phyloP scores from a whole-genome alignment of 2,888 invertebrate species.

The Drosophila infuscata region DNA sequence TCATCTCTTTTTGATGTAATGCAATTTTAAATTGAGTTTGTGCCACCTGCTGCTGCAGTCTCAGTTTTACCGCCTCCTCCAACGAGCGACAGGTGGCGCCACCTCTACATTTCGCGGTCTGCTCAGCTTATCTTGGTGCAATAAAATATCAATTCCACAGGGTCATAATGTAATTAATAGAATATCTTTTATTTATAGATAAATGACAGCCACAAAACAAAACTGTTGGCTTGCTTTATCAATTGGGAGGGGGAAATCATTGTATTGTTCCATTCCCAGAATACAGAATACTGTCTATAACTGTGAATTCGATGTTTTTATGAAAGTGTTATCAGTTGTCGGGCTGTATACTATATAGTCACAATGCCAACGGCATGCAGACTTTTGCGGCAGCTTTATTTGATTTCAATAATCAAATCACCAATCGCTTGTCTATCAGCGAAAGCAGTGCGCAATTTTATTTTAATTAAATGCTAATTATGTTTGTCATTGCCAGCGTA shows the following conservation, averaged over 20 bases:
- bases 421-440: constrained; percentile 65
- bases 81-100: constrained; percentile 69
- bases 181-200: constrained; percentile 54
- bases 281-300: not conserved
- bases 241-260: not conserved
- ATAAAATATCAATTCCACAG: constrained; percentile 49
- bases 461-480: constrained; percentile 80
- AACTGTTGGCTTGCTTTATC: constrained; percentile 30
- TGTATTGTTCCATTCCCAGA: constrained; percentile 2
- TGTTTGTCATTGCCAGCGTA: constrained; percentile 64
- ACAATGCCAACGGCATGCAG: constrained; percentile 24
- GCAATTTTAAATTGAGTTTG: constrained; percentile 74
- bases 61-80: not conserved
- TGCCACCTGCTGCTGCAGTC: constrained; percentile 55
- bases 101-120: constrained; percentile 2
- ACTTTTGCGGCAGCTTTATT: constrained; percentile 65
- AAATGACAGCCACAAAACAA: constrained; percentile 27
- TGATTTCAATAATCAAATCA: constrained; percentile 78
- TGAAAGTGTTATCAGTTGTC: constrained; percentile 37
- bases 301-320: constrained; percentile 16
- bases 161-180: constrained; percentile 67
- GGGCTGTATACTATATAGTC: constrained; percentile 26
- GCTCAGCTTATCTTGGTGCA: constrained; percentile 39
- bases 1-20: constrained; percentile 33
- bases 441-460: constrained; percentile 65